Evolutionary conservation across 2,113 vertebrate genomes (phyloP).

Genomic region (Empidonax traillii): DNA sequence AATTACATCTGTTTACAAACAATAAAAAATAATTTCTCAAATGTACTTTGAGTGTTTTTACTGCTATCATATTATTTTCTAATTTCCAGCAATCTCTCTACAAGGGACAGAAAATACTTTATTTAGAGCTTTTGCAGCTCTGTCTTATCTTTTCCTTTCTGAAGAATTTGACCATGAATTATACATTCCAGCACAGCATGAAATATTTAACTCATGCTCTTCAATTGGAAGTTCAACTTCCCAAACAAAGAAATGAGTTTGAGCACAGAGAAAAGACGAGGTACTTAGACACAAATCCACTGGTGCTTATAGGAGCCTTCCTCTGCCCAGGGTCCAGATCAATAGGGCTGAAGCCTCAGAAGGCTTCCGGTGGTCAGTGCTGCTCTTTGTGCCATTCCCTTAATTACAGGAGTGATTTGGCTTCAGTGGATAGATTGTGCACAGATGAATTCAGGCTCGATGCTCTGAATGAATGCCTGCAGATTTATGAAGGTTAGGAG

Average conservation of each 20-base stretch:
- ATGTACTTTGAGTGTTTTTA: background rate
- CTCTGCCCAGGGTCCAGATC: background rate
- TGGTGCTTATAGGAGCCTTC: background rate
- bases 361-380: background rate
- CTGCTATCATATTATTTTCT: background rate
- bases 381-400: background rate
- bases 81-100: slow-evolving; percentile 2
- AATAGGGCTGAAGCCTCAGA: background rate
- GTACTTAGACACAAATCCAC: background rate
- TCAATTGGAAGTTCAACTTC: slow-evolving; percentile 57
- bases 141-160: slow-evolving; percentile 69
- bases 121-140: slow-evolving; percentile 53
- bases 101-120: slow-evolving; percentile 67
- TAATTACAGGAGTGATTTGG: background rate
- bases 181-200: slow-evolving; percentile 67
- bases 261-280: background rate
- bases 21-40: background rate
- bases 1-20: background rate
- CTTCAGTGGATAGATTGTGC: background rate
- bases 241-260: slow-evolving; percentile 40
- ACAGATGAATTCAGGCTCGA: background rate
- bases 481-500: background rate
- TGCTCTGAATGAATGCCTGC: background rate
- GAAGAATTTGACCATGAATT: slow-evolving; percentile 72
- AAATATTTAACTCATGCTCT: slow-evolving; percentile 71